Evolutionary conservation across 1,140 invertebrate genomes (phyloP), one percentile per base, ranked within the genome.

Genomic region (Euglossa dilemma): DNA sequence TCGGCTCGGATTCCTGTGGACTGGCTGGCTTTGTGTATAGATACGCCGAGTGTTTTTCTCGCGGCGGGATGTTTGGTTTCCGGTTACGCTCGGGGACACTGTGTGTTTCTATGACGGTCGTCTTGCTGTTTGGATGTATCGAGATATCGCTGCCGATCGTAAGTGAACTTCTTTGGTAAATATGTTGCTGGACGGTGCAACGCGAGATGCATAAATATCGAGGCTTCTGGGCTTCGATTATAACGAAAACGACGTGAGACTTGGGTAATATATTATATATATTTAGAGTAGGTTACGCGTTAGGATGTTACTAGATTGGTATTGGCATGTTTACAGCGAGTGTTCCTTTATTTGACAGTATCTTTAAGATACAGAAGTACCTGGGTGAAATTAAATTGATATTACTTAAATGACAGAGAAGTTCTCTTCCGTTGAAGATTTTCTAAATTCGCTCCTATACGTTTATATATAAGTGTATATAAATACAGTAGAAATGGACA

Each of bases 41-140:
- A 14, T 28, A 25, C 28, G 2, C 28, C 25, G 6, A 52, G 45
- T 75, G 54, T 76, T 64, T n/a, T 76, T n/a, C 73, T 28, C 47
- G 28, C 28, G 61, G 28, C 59, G 74, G 59, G 64, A 77, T 67
- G 75, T 67, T 77, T 77, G 23, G 63, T 20, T 67, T 67, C 63
- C 75, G 75, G 61, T 76, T 59, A 52, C 74, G 23, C 54, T 14
- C n/a, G 25, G 18, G 28, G 52, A 43, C 47, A 43, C 20, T 36
- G 36, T 36, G 2, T 45, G 36, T n/a, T 25, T 25, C 12, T 16
- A 11, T 23, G 14, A 2, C 20, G 54, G 36, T 43, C 28, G 20
- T 5, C 54, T 56, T 43, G 54, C 71, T 57, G 71, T 57, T 73
- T 45, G 43, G 23, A 25, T 59, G 8, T 16, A 20, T 18, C 8